phyloP scores from a whole-genome alignment of 2,797 vertebrate species.

The Okamejei kenojei region DNA sequence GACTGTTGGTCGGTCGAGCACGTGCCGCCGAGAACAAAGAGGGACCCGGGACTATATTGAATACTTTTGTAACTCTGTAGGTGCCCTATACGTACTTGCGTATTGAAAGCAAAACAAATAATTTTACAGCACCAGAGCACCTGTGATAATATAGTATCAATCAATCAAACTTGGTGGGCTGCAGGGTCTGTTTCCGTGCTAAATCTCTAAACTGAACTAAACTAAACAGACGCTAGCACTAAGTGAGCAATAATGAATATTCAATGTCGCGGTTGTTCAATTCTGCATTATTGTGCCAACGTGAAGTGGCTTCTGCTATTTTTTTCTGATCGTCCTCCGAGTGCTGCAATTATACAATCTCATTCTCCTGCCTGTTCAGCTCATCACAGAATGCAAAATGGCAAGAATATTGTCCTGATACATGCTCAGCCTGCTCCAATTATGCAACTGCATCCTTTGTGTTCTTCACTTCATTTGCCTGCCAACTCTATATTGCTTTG shows the following conservation, averaged over 20 bases:
- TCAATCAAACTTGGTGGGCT: too few species aligned
- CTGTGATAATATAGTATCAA: too few species aligned
- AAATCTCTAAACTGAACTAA: too few species aligned
- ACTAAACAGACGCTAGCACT: not conserved
- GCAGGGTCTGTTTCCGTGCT: too few species aligned
- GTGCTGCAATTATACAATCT: not conserved
- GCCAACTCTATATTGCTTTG: not conserved
- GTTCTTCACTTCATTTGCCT: not conserved
- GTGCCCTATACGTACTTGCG: too few species aligned
- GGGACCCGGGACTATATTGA: too few species aligned
- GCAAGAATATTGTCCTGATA: not conserved
- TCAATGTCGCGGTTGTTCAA: not conserved
- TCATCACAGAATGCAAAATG: not conserved
- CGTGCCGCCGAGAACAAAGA: too few species aligned
- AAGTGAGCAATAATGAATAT: not conserved
- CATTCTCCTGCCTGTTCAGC: not conserved
- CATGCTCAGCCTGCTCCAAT: not conserved
- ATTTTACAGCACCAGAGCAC: too few species aligned
- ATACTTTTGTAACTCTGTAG: too few species aligned
- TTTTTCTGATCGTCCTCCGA: not conserved
- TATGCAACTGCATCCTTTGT: slow-evolving; percentile 4
- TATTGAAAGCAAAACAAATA: too few species aligned
- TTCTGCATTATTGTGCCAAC: not conserved
- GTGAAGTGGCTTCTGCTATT: not conserved
- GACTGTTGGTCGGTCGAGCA: too few species aligned